phyloP scores from a whole-genome alignment of 2,113 vertebrate genomes.

The Hiodon tergisus region DNA sequence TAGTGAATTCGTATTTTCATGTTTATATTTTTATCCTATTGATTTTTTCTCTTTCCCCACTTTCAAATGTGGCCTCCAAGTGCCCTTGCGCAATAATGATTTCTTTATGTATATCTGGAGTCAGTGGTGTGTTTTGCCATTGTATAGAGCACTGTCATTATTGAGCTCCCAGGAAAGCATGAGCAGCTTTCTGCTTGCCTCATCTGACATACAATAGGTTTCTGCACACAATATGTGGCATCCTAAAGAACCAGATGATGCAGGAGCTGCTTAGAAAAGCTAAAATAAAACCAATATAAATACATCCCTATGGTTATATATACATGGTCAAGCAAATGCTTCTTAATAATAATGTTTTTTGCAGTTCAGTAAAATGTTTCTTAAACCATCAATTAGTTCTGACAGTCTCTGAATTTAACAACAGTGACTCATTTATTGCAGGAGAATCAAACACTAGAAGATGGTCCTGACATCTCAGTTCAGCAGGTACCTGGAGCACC shows the following conservation, averaged over 20 bases:
- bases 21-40: background rate
- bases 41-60: background rate
- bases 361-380: too few relatives aligned
- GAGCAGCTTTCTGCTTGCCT: background rate
- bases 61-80: conserved; percentile 1
- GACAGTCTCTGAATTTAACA: too few relatives aligned
- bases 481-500: too few relatives aligned
- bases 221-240: background rate
- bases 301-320: background rate
- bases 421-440: too few relatives aligned
- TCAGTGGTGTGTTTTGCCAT: background rate
- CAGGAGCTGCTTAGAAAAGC: background rate
- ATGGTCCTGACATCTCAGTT: too few relatives aligned
- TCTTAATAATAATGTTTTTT: too few relatives aligned
- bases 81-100: background rate
- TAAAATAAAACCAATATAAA: conserved; percentile 14
- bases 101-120: background rate
- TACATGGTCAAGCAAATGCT: too few relatives aligned
- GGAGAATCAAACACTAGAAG: too few relatives aligned
- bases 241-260: background rate
- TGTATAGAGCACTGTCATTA: background rate
- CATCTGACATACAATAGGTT: background rate
- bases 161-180: background rate
- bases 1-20: background rate
- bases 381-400: too few relatives aligned